These are phyloP conservation scores for Solea solea DNA, from an alignment of 2,113 vertebrate genomes.

Conservation along the genomic window DNA sequence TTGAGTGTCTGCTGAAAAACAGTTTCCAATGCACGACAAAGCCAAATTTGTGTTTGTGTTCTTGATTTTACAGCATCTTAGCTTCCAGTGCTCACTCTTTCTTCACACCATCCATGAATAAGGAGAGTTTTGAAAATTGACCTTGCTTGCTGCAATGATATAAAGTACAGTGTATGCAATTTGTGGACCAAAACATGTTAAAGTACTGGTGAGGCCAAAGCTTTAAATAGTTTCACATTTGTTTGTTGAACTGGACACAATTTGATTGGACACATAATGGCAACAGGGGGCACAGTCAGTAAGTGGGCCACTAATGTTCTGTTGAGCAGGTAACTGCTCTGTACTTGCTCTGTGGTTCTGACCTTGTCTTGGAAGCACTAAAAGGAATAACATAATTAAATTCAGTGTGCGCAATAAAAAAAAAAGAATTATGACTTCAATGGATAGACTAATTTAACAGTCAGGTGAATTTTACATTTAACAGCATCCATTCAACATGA, in stretches of 20 bases:
- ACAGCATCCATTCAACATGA: neutral
- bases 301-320: neutral
- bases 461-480: neutral
- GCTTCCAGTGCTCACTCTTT: too few relatives aligned
- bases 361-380: neutral
- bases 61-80: too few relatives aligned
- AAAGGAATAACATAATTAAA: too few relatives aligned
- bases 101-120: neutral
- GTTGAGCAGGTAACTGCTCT: neutral
- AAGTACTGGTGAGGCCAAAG: conserved; percentile 22
- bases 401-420: too few relatives aligned
- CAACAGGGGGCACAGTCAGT: neutral
- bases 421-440: neutral
- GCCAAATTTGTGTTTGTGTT: neutral
- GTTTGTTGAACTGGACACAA: too few relatives aligned
- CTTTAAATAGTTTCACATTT: too few relatives aligned
- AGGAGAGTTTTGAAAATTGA: neutral
- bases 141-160: neutral
- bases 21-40: neutral
- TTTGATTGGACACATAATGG: too few relatives aligned
- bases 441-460: neutral
- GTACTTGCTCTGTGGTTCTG: neutral
- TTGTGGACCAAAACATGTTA: conserved; percentile 34
- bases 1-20: neutral
- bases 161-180: conserved; percentile 26